Conservation (phyloP, 2,797 vertebrate genomes). For the Threskiornis aethiopicus region DNA sequence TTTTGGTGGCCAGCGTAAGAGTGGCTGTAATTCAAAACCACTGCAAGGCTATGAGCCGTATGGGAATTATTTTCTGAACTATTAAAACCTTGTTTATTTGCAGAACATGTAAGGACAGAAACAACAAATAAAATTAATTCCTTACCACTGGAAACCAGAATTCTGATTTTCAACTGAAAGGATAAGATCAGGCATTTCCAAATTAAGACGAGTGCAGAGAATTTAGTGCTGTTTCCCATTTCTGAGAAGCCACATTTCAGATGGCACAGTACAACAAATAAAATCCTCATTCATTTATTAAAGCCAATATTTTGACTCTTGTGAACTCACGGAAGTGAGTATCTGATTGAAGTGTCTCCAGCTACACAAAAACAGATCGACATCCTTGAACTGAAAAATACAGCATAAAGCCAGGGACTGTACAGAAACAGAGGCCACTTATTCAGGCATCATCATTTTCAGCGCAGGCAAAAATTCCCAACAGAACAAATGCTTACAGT, state of each 20-base stretch:
- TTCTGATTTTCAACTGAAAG: background rate
- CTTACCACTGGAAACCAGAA: background rate
- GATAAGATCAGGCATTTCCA: background rate
- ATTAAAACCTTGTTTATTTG: background rate
- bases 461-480: background rate
- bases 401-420: constrained; percentile 3
- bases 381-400: background rate
- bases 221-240: background rate
- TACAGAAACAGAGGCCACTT: background rate
- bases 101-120: background rate
- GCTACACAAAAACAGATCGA: background rate
- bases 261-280: background rate
- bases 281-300: background rate
- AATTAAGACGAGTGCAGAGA: background rate
- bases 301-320: background rate
- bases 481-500: background rate
- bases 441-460: background rate
- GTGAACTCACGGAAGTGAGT: background rate
- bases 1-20: background rate
- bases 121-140: background rate
- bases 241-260: background rate
- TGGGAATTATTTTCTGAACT: background rate
- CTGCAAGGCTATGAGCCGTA: background rate
- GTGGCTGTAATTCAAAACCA: background rate
- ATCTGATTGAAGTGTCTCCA: background rate